Conservation (phyloP, 2,888 invertebrate genomes). For the Linyphia triangularis region DNA sequence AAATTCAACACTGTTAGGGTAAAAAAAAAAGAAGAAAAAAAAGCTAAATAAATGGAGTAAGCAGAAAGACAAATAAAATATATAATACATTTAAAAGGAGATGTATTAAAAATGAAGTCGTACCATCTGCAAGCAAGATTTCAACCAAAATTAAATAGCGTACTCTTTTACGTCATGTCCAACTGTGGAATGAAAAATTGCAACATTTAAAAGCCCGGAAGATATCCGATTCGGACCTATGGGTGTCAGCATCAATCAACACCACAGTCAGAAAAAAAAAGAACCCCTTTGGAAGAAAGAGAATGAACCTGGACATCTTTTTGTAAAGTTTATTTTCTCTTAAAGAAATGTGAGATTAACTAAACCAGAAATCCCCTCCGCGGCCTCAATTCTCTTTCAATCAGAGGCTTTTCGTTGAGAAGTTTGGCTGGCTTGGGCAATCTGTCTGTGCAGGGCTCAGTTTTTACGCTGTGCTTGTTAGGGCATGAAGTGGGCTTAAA, state of each 20-base stretch:
- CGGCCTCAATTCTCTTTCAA: conserved; percentile 50
- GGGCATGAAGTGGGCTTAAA: conserved; percentile 49
- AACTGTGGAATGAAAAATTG: not conserved
- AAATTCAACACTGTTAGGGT: too few species aligned
- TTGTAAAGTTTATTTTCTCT: not conserved
- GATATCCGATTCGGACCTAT: not conserved
- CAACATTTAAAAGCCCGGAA: not conserved
- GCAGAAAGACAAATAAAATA: too few species aligned
- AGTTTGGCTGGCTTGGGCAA: conserved; percentile 14
- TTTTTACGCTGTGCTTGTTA: conserved; percentile 50
- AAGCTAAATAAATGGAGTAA: too few species aligned
- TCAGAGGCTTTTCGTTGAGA: conserved; percentile 15
- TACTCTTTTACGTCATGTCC: too few species aligned
- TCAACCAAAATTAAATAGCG: too few species aligned
- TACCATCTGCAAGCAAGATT: too few species aligned
- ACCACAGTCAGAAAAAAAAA: not conserved
- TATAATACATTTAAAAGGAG: too few species aligned
- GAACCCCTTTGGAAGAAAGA: not conserved
- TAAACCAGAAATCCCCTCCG: conserved; percentile 50
- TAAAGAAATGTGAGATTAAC: conserved; percentile 59
- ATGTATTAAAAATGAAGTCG: too few species aligned
- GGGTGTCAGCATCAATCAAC: conserved; percentile 43
- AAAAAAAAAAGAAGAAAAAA: too few species aligned
- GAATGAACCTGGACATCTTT: not conserved
- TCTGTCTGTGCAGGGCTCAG: conserved; percentile 48